Conservation (phyloP, 2,797 vertebrate genomes). For the Diglossa cyanea region DNA sequence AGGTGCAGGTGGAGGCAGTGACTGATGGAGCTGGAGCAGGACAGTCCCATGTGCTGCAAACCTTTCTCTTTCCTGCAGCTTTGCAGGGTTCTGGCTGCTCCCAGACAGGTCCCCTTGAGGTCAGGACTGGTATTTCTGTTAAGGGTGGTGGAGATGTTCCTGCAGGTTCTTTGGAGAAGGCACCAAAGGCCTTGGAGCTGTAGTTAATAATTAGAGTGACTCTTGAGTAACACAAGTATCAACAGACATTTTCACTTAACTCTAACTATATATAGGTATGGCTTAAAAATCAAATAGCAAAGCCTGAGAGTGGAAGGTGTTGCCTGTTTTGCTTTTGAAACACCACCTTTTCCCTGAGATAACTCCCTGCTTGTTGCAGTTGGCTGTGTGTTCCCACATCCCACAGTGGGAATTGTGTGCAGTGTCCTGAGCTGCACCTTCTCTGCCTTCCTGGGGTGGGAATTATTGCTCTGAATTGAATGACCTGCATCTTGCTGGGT, state of each 20-base stretch:
- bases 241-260: neutral
- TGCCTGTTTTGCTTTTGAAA: neutral
- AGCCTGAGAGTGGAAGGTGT: neutral
- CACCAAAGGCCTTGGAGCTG: neutral
- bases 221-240: neutral
- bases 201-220: neutral
- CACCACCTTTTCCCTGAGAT: fast-evolving
- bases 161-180: neutral
- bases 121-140: neutral
- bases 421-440: neutral
- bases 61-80: neutral
- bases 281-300: neutral
- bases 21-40: neutral
- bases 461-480: neutral
- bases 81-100: neutral
- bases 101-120: fast-evolving
- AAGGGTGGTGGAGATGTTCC: neutral
- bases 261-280: neutral
- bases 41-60: neutral
- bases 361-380: neutral
- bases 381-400: fast-evolving
- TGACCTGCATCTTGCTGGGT: neutral
- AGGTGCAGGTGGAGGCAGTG: neutral
- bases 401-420: fast-evolving
- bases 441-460: neutral